These are phyloP conservation scores for Orchestia grillus DNA, from an alignment of 1,140 invertebrate genomes.

Conservation along the genomic window DNA sequence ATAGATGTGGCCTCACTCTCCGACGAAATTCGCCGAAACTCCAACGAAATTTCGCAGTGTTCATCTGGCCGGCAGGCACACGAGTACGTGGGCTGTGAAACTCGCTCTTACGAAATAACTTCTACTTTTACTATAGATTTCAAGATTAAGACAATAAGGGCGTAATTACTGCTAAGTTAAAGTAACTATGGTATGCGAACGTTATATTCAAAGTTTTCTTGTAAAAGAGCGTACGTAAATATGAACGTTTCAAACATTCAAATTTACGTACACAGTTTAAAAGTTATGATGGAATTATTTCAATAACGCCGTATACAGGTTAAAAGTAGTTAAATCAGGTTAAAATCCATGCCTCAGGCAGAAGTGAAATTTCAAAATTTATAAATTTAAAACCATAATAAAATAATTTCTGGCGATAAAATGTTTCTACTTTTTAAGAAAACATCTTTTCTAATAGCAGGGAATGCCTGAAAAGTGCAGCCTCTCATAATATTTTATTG, in stretches of 20 bases:
- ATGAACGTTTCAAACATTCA: not conserved
- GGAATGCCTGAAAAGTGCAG: not conserved
- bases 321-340: too few species aligned
- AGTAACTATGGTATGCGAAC: not conserved
- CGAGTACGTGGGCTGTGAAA: not conserved
- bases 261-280: not conserved
- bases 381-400: not conserved
- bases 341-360: too few species aligned
- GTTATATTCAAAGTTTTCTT: not conserved
- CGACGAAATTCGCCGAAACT: not conserved
- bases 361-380: not conserved
- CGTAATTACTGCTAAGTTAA: not conserved
- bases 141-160: not conserved
- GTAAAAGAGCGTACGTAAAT: not conserved
- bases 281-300: too few species aligned
- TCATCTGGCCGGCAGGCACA: not conserved
- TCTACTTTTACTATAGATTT: not conserved
- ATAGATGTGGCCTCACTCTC: constrained; percentile 21
- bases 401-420: not conserved
- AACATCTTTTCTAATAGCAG: not conserved
- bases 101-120: not conserved
- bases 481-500: not conserved
- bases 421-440: not conserved
- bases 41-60: not conserved
- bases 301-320: too few species aligned